phyloP scores from a whole-genome alignment of 2,113 vertebrate species.

The Addax nasomaculatus region DNA sequence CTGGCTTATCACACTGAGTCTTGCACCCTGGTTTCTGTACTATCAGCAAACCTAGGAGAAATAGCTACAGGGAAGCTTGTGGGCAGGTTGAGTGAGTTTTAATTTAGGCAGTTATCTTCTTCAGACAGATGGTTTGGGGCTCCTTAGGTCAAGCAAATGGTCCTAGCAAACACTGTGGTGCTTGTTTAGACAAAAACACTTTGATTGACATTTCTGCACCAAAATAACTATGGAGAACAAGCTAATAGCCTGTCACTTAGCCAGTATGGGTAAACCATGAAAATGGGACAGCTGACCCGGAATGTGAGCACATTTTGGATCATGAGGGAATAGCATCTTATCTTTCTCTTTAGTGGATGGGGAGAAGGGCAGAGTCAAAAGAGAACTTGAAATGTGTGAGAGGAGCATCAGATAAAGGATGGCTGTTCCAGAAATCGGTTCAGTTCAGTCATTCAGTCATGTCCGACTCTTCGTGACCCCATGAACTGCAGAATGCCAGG shows the following conservation, averaged over 20 bases:
- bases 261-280: background rate
- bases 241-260: background rate
- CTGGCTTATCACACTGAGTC: background rate
- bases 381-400: background rate
- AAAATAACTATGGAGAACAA: background rate
- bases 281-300: background rate
- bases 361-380: background rate
- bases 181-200: background rate
- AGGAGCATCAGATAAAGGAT: background rate
- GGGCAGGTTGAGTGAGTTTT: background rate
- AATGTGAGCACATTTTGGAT: background rate
- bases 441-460: background rate
- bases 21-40: background rate
- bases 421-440: background rate
- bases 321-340: background rate
- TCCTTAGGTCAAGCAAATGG: background rate
- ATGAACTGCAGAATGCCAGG: background rate
- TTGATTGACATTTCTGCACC: background rate
- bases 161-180: background rate
- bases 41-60: background rate
- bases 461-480: accelerated
- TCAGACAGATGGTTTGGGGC: background rate
- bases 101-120: background rate
- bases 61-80: background rate
- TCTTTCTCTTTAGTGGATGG: background rate